Conservation (phyloP, 2,888 invertebrate species). For the Parochlus steinenii region DNA sequence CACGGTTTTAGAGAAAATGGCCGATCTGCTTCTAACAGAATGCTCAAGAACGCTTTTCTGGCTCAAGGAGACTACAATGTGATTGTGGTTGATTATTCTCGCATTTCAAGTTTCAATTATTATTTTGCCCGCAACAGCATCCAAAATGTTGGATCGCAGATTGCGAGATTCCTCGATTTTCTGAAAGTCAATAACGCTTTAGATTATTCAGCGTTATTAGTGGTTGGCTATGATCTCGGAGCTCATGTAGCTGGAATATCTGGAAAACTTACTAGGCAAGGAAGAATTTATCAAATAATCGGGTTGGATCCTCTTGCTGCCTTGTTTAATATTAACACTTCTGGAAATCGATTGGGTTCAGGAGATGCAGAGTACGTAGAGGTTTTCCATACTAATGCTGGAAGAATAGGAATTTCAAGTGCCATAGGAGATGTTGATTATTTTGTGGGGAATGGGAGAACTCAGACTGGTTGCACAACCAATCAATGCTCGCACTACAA, state of each 20-base stretch:
- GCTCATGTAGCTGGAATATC: conserved; percentile 10
- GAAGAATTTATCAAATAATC: conserved; percentile 4
- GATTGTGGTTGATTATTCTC: conserved; percentile 25
- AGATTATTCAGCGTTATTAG: background rate
- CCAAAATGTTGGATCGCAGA: conserved; percentile 20
- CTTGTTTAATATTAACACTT: conserved; percentile 3
- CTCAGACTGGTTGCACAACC: conserved; percentile 3
- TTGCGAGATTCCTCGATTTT: conserved; percentile 21
- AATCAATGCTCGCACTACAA: conserved; percentile 8
- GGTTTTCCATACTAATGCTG: conserved; percentile 11
- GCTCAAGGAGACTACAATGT: conserved; percentile 13
- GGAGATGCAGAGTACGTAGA: conserved; percentile 10
- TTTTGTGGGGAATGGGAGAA: conserved; percentile 5
- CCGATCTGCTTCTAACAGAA: conserved; percentile 21
- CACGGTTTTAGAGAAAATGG: conserved; percentile 6
- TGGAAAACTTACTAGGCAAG: conserved; percentile 2
- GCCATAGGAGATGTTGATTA: conserved; percentile 6
- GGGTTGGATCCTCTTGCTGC: conserved; percentile 5
- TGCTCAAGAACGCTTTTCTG: conserved; percentile 17
- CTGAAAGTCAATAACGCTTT: conserved; percentile 16
- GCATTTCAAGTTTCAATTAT: conserved; percentile 23
- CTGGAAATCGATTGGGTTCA: background rate
- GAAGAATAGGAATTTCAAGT: conserved; percentile 3
- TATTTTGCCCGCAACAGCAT: conserved; percentile 22
- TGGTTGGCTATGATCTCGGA: conserved; percentile 4